Conservation (phyloP, 2,888 invertebrate species). For the Mesorhabditis sp. region DNA sequence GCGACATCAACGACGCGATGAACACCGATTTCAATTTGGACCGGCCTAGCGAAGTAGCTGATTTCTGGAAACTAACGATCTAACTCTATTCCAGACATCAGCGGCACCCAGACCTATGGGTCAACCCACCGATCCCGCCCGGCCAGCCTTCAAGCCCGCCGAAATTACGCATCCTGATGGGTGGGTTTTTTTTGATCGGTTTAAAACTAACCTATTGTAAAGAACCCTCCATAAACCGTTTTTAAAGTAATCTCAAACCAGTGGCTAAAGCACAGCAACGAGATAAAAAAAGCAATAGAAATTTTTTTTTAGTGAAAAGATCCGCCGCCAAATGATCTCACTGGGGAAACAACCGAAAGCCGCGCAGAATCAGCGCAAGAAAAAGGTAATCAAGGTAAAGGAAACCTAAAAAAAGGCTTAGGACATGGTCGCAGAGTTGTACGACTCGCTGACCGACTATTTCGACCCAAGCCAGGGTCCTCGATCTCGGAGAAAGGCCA, state of each 20-base stretch:
- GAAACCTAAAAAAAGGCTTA: background rate
- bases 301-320: slow-evolving; percentile 13
- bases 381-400: slow-evolving; percentile 33
- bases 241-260: too few species aligned
- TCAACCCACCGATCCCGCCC: background rate
- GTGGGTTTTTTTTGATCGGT: background rate
- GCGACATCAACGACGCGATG: slow-evolving; percentile 4
- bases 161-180: background rate
- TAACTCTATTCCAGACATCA: background rate
- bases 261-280: too few species aligned
- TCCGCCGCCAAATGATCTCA: slow-evolving; percentile 47
- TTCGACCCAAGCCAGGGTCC: slow-evolving; percentile 44
- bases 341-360: slow-evolving; percentile 55
- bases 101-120: background rate
- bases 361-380: slow-evolving; percentile 27
- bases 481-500: slow-evolving; percentile 27
- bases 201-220: background rate
- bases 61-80: too few species aligned
- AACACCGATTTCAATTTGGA: slow-evolving; percentile 7
- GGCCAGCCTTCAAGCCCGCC: background rate
- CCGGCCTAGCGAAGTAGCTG: background rate
- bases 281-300: too few species aligned
- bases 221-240: background rate
- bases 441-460: slow-evolving; percentile 54
- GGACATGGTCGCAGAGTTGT: slow-evolving; percentile 43